Evolutionary conservation across 1,140 invertebrate species (phyloP).

Genomic region (Drosophila kikkawai): DNA sequence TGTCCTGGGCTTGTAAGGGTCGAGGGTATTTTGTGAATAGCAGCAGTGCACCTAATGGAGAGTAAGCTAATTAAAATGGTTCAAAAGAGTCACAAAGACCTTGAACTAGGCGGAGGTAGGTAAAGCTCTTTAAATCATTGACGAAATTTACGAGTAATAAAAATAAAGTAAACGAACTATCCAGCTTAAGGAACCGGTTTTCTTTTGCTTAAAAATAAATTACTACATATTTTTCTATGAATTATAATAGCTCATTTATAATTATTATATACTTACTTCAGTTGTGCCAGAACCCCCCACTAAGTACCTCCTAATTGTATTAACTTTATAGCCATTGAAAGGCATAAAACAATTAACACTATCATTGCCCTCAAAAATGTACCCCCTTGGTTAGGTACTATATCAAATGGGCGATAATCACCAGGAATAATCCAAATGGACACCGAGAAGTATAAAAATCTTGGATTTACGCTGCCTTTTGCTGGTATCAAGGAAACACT

Average conservation of each 20-base stretch:
- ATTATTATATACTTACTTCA: neutral
- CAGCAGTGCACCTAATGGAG: conserved; percentile 9
- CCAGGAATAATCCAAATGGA: conserved; percentile 16
- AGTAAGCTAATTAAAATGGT: conserved; percentile 15
- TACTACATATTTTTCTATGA: no score
- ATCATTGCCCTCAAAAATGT: conserved; percentile 1
- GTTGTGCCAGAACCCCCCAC: neutral
- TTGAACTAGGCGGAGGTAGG: neutral
- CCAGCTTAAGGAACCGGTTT: neutral
- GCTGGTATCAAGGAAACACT: conserved; percentile 18
- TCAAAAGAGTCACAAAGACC: neutral
- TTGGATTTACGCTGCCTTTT: conserved; percentile 35
- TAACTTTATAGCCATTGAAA: conserved; percentile 12
- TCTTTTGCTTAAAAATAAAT: no score
- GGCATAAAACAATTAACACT: conserved; percentile 35
- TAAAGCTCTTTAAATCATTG: neutral
- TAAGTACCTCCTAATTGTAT: neutral
- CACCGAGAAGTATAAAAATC: conserved; percentile 45
- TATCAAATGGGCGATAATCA: conserved; percentile 27
- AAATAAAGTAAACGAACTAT: neutral
- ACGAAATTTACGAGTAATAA: neutral
- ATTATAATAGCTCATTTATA: neutral
- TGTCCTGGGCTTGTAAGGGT: conserved; percentile 9
- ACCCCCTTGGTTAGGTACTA: neutral
- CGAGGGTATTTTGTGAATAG: conserved; percentile 6